Base-by-base conservation (phyloP, 2,113 vertebrate genomes). In the Rana temporaria region DNA sequence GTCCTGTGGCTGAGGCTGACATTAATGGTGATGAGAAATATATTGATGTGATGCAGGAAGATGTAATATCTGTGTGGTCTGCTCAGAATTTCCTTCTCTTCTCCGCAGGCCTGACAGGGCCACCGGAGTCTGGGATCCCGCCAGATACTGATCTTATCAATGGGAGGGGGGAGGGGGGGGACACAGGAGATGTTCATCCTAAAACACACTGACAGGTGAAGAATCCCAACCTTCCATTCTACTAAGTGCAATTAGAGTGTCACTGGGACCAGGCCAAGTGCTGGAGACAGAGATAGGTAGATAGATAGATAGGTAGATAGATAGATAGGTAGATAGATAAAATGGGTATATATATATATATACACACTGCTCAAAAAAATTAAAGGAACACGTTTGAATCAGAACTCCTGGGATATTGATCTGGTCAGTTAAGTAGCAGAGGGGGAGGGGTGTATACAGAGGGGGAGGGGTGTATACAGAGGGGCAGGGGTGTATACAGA, bases 11-110 rank as follows among this genome's bases (percentile, higher is more conserved):
- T 48, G 32, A 52, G 52, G 65, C 19, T 76, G 73, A 76, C 73
- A 48, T 63, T 78, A 78, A 55, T 77, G 34, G 12, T n/a, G 74
- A 65, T 75, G 60, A 62, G 57, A 65, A 77, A 64, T 64, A 60
- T 64, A 77, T 77, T 77, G 74, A 77, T 65, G 59, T 19, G 56
- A 18, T 63, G 42, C 73, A 24, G 57, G 19, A 60, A 42, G 59
- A 77, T 66, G 76, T 78, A 64, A 66, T 55, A 53, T 32, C 16
- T 78, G 57, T 75, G 72, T 52, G 76, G 75, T 30, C 62, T 63
- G 62, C 60, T 53, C 19, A 66, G 59, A n/a, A 76, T n/a, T 32
- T 53, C n/a, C 1, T 20, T 64, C n/a, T 16, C 26, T n/a, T 7
- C 22, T 65, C 22, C 30, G 38, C 24, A 6, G 75, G 17, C 6